A percentile compares a stretch with the other conserved stretches of the same genome.
Evolutionary conservation across 1,140 invertebrate genomes (phyloP).

Genomic region (Drosophila nasuta): DNA sequence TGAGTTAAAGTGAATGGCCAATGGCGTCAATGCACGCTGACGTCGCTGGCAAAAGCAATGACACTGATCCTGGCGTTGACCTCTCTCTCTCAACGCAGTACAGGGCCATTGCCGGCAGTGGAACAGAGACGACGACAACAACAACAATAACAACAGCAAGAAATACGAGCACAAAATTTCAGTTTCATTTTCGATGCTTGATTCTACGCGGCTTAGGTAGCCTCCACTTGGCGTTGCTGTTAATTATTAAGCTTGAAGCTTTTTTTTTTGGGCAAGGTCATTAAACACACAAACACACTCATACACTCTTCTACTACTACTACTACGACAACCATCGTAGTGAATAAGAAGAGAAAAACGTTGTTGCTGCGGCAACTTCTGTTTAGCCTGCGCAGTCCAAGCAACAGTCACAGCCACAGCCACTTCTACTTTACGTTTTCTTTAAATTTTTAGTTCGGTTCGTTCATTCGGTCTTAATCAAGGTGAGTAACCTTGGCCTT

Average conservation of each 20-base stretch:
- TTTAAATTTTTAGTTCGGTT: conserved; percentile 61
- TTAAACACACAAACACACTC: conserved; percentile 45
- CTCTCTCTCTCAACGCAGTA: conserved; percentile 37
- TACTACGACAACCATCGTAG: not conserved
- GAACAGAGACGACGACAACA: conserved; percentile 10
- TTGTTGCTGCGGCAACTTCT: conserved; percentile 44
- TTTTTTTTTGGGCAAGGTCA: conserved; percentile 78
- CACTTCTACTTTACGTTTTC: conserved; percentile 57
- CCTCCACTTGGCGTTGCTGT: conserved; percentile 61
- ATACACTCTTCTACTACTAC: not conserved
- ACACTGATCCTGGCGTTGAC: conserved; percentile 70
- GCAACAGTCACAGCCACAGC: not conserved
- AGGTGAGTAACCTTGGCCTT: conserved; percentile 85
- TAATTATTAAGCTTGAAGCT: conserved; percentile 82
- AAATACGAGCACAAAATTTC: conserved; percentile 38
- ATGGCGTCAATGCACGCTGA: conserved; percentile 55
- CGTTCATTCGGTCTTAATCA: conserved; percentile 83
- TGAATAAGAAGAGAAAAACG: conserved; percentile 41
- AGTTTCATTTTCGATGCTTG: conserved; percentile 71
- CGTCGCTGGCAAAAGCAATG: conserved; percentile 48
- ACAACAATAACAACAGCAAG: conserved; percentile 20
- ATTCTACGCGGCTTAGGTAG: conserved; percentile 69
- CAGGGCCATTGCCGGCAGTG: conserved; percentile 43
- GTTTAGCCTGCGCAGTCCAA: conserved; percentile 25
- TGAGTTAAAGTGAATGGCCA: conserved; percentile 48